Conservation (phyloP, 2,797 vertebrate species). For the Oryzias dopingdopingensis region DNA sequence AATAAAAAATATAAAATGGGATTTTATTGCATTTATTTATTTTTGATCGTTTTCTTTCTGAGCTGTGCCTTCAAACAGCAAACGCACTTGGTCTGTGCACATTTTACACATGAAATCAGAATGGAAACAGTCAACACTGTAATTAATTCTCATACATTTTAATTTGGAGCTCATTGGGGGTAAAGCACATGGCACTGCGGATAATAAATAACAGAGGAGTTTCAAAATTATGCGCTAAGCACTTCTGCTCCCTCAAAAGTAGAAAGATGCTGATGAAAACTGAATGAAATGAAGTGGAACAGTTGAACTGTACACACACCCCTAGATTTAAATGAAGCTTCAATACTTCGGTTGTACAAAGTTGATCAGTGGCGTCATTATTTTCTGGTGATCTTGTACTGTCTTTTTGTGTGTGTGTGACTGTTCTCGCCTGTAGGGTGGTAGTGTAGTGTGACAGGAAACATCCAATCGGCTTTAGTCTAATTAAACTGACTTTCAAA, state of each 20-base stretch:
- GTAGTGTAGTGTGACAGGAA: slow-evolving; percentile 33
- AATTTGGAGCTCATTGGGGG: no score
- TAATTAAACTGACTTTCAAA: slow-evolving; percentile 36
- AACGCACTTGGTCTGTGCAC: no score
- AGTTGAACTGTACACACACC: neutral
- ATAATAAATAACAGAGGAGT: slow-evolving; percentile 29
- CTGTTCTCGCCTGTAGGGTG: slow-evolving; percentile 9
- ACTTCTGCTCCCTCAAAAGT: slow-evolving; percentile 10
- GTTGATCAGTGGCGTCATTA: no score
- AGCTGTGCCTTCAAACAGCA: no score
- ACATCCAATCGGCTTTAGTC: slow-evolving; percentile 29
- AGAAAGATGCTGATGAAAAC: neutral
- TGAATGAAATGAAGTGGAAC: neutral
- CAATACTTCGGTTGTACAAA: neutral
- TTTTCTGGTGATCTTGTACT: neutral
- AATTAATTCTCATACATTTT: no score
- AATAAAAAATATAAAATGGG: no score
- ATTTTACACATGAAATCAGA: neutral
- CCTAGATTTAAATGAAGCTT: slow-evolving; percentile 8
- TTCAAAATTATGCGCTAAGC: neutral
- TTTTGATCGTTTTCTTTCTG: no score
- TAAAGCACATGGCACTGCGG: neutral
- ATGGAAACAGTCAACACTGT: no score
- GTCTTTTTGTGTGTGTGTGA: neutral
- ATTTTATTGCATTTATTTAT: no score